Conservation (phyloP, 1,140 invertebrate genomes). For the Drosophila azteca region DNA sequence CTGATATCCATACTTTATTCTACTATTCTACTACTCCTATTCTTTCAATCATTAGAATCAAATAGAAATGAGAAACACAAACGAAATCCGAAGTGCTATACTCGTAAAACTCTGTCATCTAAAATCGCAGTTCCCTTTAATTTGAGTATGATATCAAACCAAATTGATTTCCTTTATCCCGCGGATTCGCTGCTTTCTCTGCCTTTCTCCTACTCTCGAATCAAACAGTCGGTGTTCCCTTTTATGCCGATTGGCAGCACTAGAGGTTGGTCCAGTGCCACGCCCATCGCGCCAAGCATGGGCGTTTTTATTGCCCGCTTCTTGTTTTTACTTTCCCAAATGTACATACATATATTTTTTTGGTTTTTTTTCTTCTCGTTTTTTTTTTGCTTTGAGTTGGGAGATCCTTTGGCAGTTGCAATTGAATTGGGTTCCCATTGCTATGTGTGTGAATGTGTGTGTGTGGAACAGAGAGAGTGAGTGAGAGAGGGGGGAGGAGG, state of each 20-base stretch:
- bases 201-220: too few species aligned
- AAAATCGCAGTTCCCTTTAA: conserved; percentile 38
- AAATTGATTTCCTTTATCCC: conserved; percentile 48
- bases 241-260: conserved; percentile 42
- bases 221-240: conserved; percentile 28
- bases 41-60: too few species aligned
- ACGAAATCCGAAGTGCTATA: not conserved
- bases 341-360: conserved; percentile 13
- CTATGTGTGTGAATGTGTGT: too few species aligned
- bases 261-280: conserved; percentile 6
- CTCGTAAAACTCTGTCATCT: conserved; percentile 9
- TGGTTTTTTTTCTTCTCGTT: conserved; percentile 19
- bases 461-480: not conserved
- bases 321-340: conserved; percentile 42
- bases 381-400: conserved; percentile 13
- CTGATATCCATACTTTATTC: too few species aligned
- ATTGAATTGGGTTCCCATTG: conserved; percentile 28
- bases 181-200: conserved; percentile 1
- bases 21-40: too few species aligned
- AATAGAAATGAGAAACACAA: not conserved
- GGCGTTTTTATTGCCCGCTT: conserved; percentile 47
- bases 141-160: conserved; percentile 49
- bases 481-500: not conserved
- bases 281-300: conserved; percentile 28
- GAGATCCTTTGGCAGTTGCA: conserved; percentile 28